Evolutionary conservation across 1,140 invertebrate species (phyloP).

Genomic region (Helicorthomorpha holstii): DNA sequence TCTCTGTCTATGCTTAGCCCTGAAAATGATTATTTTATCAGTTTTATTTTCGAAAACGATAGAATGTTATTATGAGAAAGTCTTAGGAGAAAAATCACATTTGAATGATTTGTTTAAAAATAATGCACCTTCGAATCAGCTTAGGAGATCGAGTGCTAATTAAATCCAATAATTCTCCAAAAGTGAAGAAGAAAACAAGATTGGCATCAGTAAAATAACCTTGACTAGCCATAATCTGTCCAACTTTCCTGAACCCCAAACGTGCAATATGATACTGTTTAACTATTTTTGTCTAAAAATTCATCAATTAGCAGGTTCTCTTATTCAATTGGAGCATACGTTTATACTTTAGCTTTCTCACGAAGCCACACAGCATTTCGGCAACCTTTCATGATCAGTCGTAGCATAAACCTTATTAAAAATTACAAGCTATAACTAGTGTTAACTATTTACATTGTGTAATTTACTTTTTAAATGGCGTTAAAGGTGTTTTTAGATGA

Average conservation of each 20-base stretch:
- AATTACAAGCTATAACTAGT: too few relatives aligned
- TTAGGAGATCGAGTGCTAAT: slow-evolving; percentile 33
- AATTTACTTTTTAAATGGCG: too few relatives aligned
- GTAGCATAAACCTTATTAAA: not conserved
- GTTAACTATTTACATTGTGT: too few relatives aligned
- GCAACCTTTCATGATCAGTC: not conserved
- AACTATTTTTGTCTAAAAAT: slow-evolving; percentile 33
- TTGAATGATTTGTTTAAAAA: not conserved
- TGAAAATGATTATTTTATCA: too few relatives aligned
- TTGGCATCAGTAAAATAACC: slow-evolving; percentile 45
- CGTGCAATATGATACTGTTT: slow-evolving; percentile 40
- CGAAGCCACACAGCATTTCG: not conserved
- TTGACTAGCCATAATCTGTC: slow-evolving; percentile 35
- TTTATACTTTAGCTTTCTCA: not conserved
- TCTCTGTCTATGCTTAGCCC: not conserved
- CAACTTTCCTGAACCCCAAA: slow-evolving; percentile 38
- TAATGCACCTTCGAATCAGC: slow-evolving; percentile 42
- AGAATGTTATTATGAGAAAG: too few relatives aligned
- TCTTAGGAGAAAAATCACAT: too few relatives aligned
- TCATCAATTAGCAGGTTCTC: not conserved
- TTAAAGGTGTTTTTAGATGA: too few relatives aligned
- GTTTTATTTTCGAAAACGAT: too few relatives aligned
- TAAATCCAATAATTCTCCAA: slow-evolving; percentile 41
- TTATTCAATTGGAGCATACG: not conserved
- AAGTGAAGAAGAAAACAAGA: slow-evolving; percentile 49